Percentiles rank a stretch among this genome's conserved stretches.
phyloP scores from a whole-genome alignment of 1,140 invertebrate genomes.

The Penaeus indicus region DNA sequence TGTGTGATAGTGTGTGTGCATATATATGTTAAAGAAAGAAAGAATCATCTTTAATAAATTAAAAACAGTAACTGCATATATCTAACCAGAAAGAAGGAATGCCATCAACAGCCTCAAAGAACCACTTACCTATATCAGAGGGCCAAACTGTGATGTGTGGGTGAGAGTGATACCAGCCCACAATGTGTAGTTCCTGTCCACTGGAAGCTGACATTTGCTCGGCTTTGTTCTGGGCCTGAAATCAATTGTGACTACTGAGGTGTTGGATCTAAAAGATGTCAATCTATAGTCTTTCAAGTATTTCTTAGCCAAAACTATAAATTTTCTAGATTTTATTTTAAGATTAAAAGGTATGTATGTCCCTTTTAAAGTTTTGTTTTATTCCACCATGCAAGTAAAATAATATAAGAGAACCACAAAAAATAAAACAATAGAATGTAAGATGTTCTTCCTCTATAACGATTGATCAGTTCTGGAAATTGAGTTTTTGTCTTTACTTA shows the following conservation, averaged over 20 bases:
- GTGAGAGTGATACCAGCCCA: slow-evolving; percentile 94
- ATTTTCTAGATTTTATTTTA: not conserved
- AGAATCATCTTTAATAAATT: no score
- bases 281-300: not conserved
- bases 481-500: no score
- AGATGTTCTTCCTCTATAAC: no score
- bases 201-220: slow-evolving; percentile 77
- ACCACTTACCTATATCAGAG: slow-evolving; percentile 82
- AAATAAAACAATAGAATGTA: not conserved
- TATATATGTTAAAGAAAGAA: no score
- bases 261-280: not conserved
- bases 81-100: no score
- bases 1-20: no score
- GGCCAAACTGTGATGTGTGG: slow-evolving; percentile 92
- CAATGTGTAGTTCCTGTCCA: slow-evolving; percentile 79
- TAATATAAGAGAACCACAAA: not conserved
- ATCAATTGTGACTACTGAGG: not conserved
- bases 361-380: not conserved
- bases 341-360: not conserved
- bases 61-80: no score
- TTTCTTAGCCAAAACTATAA: no score
- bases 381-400: not conserved
- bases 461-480: no score
- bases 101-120: not conserved
- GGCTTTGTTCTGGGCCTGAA: slow-evolving; percentile 75